Conservation (phyloP, 2,113 vertebrate species). For the Colinus virginianus region DNA sequence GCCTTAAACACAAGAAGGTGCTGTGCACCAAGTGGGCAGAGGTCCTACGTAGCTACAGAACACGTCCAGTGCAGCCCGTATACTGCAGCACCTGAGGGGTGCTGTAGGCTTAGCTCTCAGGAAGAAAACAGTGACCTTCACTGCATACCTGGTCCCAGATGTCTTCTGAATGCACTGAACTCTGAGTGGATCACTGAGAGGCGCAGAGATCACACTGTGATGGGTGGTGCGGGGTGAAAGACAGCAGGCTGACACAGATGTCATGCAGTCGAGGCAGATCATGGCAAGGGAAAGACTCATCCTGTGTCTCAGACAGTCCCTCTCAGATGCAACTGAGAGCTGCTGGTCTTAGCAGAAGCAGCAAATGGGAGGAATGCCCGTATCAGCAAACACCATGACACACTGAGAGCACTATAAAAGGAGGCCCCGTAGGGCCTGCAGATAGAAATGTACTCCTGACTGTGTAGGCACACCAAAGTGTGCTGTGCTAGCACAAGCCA, state of each 20-base stretch:
- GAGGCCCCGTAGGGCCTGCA: not conserved
- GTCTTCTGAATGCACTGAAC: not conserved
- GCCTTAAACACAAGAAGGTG: fast-evolving
- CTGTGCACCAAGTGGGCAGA: fast-evolving
- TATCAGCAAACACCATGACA: not conserved
- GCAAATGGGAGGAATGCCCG: not conserved
- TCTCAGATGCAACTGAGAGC: not conserved
- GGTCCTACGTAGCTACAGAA: not conserved
- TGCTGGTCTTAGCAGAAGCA: constrained; percentile 19
- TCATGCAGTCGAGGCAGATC: fast-evolving
- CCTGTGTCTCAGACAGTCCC: not conserved
- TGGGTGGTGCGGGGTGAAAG: not conserved
- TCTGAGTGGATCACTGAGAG: not conserved
- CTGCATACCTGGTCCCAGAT: not conserved
- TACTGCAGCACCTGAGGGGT: fast-evolving
- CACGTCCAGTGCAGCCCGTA: fast-evolving
- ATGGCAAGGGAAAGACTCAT: not conserved
- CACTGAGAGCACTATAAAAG: constrained; percentile 38
- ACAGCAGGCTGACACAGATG: not conserved
- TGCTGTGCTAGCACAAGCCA: constrained; percentile 23
- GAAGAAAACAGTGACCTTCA: not conserved
- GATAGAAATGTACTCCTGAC: constrained; percentile 44
- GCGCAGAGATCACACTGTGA: not conserved
- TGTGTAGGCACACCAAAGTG: not conserved
- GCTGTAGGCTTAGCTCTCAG: not conserved